phyloP scores from a whole-genome alignment of 2,113 vertebrate species.

The Sebastes fasciatus region DNA sequence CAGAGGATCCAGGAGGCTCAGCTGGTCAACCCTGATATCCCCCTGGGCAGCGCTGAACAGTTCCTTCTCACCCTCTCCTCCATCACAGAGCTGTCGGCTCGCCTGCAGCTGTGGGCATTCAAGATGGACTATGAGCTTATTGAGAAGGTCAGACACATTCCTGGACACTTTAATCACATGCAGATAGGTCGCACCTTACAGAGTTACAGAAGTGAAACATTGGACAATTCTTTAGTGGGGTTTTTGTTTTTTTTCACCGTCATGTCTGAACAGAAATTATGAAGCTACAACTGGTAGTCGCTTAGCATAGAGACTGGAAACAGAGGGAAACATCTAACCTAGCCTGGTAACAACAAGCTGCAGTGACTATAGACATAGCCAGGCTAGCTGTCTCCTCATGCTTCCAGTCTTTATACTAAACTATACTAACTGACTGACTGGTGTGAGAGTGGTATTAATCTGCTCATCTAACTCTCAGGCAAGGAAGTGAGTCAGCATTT shows the following conservation, averaged over 20 bases:
- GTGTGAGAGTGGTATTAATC: too few relatives aligned
- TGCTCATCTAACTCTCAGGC: too few relatives aligned
- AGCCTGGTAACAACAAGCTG: too few relatives aligned
- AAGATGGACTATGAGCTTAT: slow-evolving; percentile 97
- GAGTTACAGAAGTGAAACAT: slow-evolving; percentile 2
- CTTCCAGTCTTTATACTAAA: too few relatives aligned
- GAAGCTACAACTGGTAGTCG: neutral
- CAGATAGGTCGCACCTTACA: slow-evolving; percentile 2
- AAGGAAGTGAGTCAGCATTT: too few relatives aligned
- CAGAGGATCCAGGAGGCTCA: slow-evolving; percentile 98
- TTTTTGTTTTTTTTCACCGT: neutral
- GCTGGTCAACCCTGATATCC: slow-evolving; percentile 92
- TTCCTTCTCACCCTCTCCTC: slow-evolving; percentile 97
- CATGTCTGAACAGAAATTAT: neutral
- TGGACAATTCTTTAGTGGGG: neutral
- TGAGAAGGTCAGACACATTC: slow-evolving; percentile 90
- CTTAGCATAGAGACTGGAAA: neutral
- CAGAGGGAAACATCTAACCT: neutral
- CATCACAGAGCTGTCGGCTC: slow-evolving; percentile 94
- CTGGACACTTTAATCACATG: slow-evolving; percentile 26
- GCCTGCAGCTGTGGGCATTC: slow-evolving; percentile 98
- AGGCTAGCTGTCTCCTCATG: too few relatives aligned
- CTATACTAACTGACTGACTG: too few relatives aligned
- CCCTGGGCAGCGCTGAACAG: slow-evolving; percentile 94
- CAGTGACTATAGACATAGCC: too few relatives aligned